Evolutionary conservation across 2,113 vertebrate genomes (phyloP), one percentile per base, ranked within the genome.

Genomic region (Hemibagrus wyckioides): DNA sequence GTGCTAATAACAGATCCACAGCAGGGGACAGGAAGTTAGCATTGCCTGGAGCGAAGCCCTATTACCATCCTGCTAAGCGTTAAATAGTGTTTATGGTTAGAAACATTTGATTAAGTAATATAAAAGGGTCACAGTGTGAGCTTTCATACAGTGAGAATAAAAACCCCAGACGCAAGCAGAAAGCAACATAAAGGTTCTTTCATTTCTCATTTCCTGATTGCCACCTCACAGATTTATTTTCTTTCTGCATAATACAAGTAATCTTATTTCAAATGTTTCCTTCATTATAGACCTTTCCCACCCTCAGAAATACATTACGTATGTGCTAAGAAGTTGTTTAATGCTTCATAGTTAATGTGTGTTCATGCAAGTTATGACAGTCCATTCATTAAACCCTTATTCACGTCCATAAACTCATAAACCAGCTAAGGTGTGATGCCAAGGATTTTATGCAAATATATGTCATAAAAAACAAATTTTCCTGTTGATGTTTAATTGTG

Each of bases 81-180:
- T 80, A 54, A 52, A 80, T 80, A 39, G 48, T 80, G n/a, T 80
- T 80, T 80, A 80, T 80, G 15, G 50, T 54, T 33, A 80, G 17
- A 17, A 80, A 80, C 50, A 33, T 54, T 80, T 80, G 30, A 80
- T 54, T 80, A 80, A 33, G n/a, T 28, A n/a, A 80, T 80, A 54
- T 80, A 80, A 80, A 79, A 54, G n/a, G 17, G 76, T 54, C 50
- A 54, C 76, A 76, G 73, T 50, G 5, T 50, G 44, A 50, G 6
- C 39, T 48, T 76, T 76, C 28, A 48, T 75, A 48, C 11, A 48
- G 13, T 23, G 7, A 3, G 17, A 1, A 21, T 19, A 30, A 50
- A 17, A 52, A 75, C 9, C 19, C 21, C 13, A 30, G 44, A 30
- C 30, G 28, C 48, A 77, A 77, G 28, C 44, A 52, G 6, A 77